Percentiles rank a stretch among this genome's conserved stretches.
phyloP scores from a whole-genome alignment of 1,140 invertebrate species.

The Acromyrmex heyeri region DNA sequence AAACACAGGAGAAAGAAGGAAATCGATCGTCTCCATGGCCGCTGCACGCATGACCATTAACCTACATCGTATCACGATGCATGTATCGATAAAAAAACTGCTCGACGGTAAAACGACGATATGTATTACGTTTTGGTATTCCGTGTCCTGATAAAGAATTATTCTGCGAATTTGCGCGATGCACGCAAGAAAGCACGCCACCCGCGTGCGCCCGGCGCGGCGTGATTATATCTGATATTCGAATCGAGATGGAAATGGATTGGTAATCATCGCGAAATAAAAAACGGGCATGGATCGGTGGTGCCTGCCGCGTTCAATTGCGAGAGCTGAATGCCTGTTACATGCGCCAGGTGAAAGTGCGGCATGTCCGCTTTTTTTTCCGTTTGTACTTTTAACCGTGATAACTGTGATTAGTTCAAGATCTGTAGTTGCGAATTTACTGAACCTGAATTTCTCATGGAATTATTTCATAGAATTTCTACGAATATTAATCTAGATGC shows the following conservation, averaged over 20 bases:
- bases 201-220: neutral
- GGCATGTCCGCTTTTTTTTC: slow-evolving; percentile 2
- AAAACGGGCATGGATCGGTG: neutral
- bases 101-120: slow-evolving; percentile 34
- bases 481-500: neutral
- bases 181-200: slow-evolving; percentile 39
- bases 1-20: slow-evolving; percentile 22
- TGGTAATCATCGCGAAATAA: slow-evolving; percentile 25
- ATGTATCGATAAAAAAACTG: slow-evolving; percentile 67
- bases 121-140: slow-evolving; percentile 70
- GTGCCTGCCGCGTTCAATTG: neutral
- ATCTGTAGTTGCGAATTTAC: neutral
- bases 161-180: slow-evolving; percentile 49
- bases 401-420: neutral
- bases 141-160: slow-evolving; percentile 67
- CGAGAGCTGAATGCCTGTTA: slow-evolving; percentile 6
- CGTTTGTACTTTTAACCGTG: neutral
- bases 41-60: slow-evolving; percentile 70
- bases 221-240: slow-evolving; percentile 18
- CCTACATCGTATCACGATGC: slow-evolving; percentile 64
- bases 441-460: neutral
- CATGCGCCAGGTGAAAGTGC: slow-evolving; percentile 26
- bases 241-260: slow-evolving; percentile 40
- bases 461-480: neutral
- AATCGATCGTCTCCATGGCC: slow-evolving; percentile 63